phyloP scores from a whole-genome alignment of 2,113 vertebrate species.

The Cyanoramphus novaezelandiae region DNA sequence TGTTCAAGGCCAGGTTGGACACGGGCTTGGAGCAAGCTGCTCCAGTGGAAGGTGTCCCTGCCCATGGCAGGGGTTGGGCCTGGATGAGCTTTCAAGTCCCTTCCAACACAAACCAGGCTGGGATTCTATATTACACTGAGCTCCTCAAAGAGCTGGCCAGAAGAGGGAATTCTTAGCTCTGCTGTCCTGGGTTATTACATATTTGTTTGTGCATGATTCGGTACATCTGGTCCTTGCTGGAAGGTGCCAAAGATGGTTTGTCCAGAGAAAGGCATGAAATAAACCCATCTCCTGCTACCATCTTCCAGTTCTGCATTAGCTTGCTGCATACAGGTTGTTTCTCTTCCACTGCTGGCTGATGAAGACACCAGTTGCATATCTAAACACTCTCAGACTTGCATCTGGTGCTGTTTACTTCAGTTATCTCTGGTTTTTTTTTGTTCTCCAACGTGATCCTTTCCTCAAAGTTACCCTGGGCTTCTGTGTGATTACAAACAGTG shows the following conservation, averaged over 20 bases:
- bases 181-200: not conserved
- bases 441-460: not conserved
- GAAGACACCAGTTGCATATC: not conserved
- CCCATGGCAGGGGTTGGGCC: not conserved
- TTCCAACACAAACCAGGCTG: not conserved
- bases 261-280: not conserved
- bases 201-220: not conserved
- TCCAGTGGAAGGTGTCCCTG: not conserved
- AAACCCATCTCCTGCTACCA: rapidly evolving
- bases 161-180: not conserved
- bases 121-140: not conserved
- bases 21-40: not conserved
- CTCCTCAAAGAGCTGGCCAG: not conserved
- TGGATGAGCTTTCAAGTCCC: not conserved
- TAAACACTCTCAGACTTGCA: not conserved
- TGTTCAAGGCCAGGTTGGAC: not conserved
- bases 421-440: not conserved
- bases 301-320: not conserved
- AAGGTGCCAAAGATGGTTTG: not conserved
- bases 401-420: not conserved
- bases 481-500: not conserved
- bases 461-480: not conserved
- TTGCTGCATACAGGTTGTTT: not conserved
- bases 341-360: not conserved
- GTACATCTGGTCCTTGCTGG: not conserved